Evolutionary conservation across 2,888 invertebrate species (phyloP).

Genomic region (Heliconius erato): DNA sequence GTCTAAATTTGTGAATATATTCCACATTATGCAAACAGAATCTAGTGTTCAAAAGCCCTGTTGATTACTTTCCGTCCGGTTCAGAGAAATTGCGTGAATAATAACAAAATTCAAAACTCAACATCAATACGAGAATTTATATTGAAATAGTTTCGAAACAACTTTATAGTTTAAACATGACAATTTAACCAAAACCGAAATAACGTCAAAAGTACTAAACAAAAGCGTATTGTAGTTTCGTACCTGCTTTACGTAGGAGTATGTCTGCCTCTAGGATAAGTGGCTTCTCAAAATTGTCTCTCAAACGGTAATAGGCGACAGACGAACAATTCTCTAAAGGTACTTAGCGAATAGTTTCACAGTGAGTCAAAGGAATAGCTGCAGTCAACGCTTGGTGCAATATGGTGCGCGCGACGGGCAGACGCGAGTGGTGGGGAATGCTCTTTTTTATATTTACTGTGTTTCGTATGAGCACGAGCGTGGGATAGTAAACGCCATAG

Average conservation of each 20-base stretch:
- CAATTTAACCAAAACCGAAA: conserved; percentile 2
- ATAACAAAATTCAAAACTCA: neutral
- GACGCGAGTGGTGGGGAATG: neutral
- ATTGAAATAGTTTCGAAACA: neutral
- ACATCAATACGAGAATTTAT: neutral
- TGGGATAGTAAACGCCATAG: too few species aligned
- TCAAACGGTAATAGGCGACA: conserved; percentile 61
- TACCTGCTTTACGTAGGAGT: conserved; percentile 54
- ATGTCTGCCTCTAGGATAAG: conserved; percentile 55
- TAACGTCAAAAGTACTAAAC: conserved; percentile 31
- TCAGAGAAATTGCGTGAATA: neutral
- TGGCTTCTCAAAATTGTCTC: conserved; percentile 62
- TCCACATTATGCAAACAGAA: too few species aligned
- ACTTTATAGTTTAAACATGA: neutral
- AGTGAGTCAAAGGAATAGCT: conserved; percentile 60
- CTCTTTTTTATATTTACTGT: neutral
- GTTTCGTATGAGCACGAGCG: too few species aligned
- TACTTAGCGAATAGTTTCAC: conserved; percentile 65
- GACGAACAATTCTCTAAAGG: conserved; percentile 60
- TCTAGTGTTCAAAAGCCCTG: neutral
- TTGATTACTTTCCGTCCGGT: neutral
- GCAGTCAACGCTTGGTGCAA: conserved; percentile 52
- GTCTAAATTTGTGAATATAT: too few species aligned
- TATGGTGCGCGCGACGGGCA: conserved; percentile 32
- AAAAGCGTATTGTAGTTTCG: conserved; percentile 50